Base-by-base conservation (phyloP, 53 echinoderm and acorn worm genomes). In the Temnopleurus reevesii region DNA sequence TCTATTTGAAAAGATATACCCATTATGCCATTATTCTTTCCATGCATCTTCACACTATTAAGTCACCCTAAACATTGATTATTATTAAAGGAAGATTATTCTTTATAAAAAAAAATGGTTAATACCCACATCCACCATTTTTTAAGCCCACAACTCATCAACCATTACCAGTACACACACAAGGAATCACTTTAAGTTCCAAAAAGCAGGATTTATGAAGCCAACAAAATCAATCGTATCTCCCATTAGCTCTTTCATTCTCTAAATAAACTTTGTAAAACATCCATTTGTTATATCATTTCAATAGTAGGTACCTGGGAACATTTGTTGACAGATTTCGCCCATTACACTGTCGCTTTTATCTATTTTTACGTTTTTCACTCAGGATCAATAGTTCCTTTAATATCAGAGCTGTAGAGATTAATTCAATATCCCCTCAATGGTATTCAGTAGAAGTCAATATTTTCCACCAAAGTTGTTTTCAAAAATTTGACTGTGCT, bases 301-400 rank as follows among this genome's bases (percentile, higher is more conserved):
- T n/a, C n/a, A n/a, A n/a, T n/a, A n/a, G n/a, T 41, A 6, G 41
- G 71, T n/a, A 71, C 71, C 71, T 71, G 71, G 71, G 71, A 41
- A 13, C 2, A 9, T 1, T n/a, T 71, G n/a, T 71, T 71, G 38
- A 71, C 23, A 71, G 21, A n/a, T 6, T 71, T 38, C 21, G 5
- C 38, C 4, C 38, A 43, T n/a, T 31, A 29, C 17, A n/a, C n/a
- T n/a, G n/a, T n/a, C n/a, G n/a, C n/a, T n/a, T n/a, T n/a, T n/a
- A n/a, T n/a, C n/a, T n/a, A n/a, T n/a, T n/a, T n/a, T n/a, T n/a
- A n/a, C n/a, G n/a, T n/a, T n/a, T n/a, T n/a, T n/a, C n/a, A n/a
- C n/a, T n/a, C n/a, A n/a, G n/a, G n/a, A n/a, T n/a, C n/a, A n/a
- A n/a, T n/a, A n/a, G n/a, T n/a, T n/a, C n/a, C n/a, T n/a, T n/a